Conservation (phyloP, 2,113 vertebrate genomes). For the Onychostoma macrolepis region DNA sequence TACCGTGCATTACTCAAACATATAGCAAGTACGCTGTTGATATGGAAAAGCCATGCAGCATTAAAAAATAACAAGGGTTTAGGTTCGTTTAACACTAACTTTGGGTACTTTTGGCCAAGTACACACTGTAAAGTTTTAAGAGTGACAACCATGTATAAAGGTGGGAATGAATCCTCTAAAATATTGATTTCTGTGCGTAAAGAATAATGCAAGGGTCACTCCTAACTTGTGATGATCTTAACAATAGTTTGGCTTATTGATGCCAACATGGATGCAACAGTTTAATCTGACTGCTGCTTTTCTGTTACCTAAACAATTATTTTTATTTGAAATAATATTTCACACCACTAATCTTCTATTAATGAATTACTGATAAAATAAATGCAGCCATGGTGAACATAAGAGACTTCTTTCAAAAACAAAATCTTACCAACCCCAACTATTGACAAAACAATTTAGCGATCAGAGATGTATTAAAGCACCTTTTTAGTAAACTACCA, state of each 20-base stretch:
- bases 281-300: not conserved
- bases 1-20: conserved; percentile 1
- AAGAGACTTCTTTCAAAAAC: not conserved
- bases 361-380: not conserved
- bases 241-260: not conserved
- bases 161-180: not conserved
- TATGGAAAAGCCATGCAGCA: conserved; percentile 45
- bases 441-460: not conserved
- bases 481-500: not conserved
- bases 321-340: not conserved
- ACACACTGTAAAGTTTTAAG: not conserved
- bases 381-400: not conserved
- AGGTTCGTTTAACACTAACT: not conserved
- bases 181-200: not conserved
- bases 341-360: not conserved
- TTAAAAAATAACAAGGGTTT: not conserved
- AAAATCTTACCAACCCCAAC: not conserved
- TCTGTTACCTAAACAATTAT: not conserved
- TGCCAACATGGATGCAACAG: not conserved
- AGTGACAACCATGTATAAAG: not conserved
- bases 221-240: not conserved
- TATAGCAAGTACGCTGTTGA: not conserved
- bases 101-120: not conserved
- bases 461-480: not conserved
- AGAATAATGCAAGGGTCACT: not conserved